Conservation (phyloP, 2,797 vertebrate species). For the Cottoperca gobio region DNA sequence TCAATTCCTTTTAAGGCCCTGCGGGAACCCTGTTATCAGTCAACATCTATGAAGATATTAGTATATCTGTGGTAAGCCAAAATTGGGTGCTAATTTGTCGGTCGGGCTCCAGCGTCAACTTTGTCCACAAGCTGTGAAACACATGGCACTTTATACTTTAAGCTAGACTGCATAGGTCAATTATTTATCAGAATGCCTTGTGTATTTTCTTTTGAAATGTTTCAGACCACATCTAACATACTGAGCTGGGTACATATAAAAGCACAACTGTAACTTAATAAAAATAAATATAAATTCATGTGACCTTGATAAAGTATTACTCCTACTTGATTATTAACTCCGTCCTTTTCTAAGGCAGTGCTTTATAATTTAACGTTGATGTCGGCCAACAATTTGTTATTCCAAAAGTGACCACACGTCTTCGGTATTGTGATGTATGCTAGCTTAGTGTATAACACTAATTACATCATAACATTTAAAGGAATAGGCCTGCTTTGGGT, state of each 20-base stretch:
- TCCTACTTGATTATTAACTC: neutral
- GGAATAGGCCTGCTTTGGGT: no score
- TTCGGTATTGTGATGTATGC: neutral
- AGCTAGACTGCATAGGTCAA: conserved; percentile 16
- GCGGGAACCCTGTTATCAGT: neutral
- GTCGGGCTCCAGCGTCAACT: conserved; percentile 17
- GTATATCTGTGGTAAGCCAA: conserved; percentile 8
- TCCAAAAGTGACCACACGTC: neutral
- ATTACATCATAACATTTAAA: neutral
- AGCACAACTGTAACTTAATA: conserved; percentile 31
- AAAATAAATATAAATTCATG: neutral
- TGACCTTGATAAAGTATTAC: neutral
- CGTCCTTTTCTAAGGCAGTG: neutral
- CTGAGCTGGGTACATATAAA: conserved; percentile 14
- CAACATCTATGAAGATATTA: neutral
- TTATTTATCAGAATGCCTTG: conserved; percentile 36
- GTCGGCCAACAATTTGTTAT: neutral
- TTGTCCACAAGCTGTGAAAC: conserved; percentile 66
- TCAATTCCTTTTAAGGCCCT: no score
- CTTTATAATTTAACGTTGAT: neutral
- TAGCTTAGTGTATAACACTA: neutral
- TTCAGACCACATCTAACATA: conserved; percentile 1
- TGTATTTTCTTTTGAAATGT: conserved; percentile 18
- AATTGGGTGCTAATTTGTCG: neutral
- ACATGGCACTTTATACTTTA: conserved; percentile 58